Conservation (phyloP, 35 echinoderm and acorn worm genomes). For the Acanthaster planci region DNA sequence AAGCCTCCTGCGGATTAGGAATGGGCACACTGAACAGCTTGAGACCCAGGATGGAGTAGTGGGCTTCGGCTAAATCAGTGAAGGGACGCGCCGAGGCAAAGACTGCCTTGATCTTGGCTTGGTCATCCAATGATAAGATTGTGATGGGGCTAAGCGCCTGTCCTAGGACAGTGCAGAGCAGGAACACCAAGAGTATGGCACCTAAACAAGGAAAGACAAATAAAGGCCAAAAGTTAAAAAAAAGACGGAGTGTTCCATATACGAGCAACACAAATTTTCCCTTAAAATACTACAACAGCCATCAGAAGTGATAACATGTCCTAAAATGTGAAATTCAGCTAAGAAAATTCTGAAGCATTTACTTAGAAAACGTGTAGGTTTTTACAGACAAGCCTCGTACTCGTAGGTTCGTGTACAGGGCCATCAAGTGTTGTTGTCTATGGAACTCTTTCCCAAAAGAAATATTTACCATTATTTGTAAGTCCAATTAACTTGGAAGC, state of each 20-base stretch:
- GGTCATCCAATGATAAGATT: conserved; percentile 51
- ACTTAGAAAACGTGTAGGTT: no score
- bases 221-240: not conserved
- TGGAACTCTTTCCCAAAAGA: no score
- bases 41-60: conserved; percentile 81
- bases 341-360: no score
- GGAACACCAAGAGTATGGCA: conserved; percentile 40
- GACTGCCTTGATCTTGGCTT: conserved; percentile 62
- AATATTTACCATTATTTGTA: no score
- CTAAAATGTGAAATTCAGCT: no score
- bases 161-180: conserved; percentile 52
- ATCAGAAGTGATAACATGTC: not conserved
- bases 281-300: not conserved
- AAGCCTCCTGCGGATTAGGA: conserved; percentile 83
- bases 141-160: conserved; percentile 65
- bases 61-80: conserved; percentile 66
- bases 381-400: no score
- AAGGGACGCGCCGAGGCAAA: conserved; percentile 68
- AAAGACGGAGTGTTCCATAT: not conserved
- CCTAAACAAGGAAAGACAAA: conserved; percentile 31
- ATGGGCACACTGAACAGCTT: conserved; percentile 64
- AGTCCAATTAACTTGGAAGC: no score
- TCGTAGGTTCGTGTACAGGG: not conserved
- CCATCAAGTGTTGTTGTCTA: no score
- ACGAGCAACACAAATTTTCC: no score